phyloP scores from a whole-genome alignment of 2,797 vertebrate genomes.

The Loris lydekkerianus region DNA sequence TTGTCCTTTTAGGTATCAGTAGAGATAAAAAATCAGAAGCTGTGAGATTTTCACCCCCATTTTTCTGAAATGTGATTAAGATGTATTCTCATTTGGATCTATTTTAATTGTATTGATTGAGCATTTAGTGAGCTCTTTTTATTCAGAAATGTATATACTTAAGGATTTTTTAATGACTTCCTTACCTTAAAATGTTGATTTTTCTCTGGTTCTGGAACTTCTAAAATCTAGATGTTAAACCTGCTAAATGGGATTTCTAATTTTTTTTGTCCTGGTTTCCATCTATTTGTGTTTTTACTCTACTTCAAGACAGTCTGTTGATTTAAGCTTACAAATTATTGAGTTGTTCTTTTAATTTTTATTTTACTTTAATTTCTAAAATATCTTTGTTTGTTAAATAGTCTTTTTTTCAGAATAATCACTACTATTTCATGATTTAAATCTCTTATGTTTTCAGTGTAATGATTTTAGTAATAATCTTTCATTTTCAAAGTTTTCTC shows the following conservation, averaged over 20 bases:
- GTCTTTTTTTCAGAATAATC: not conserved
- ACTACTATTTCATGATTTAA: not conserved
- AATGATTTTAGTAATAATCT: not conserved
- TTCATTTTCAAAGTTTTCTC: constrained; percentile 16
- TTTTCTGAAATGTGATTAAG: constrained; percentile 9
- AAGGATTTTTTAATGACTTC: not conserved
- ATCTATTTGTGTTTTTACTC: constrained; percentile 15
- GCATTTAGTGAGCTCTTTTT: not conserved
- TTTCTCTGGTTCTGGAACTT: not conserved
- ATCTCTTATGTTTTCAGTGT: not conserved
- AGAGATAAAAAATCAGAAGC: not conserved
- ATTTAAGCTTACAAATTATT: not conserved
- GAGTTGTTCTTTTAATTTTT: not conserved
- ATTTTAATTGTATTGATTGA: not conserved
- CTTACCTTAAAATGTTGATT: not conserved
- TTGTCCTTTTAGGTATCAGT: not conserved
- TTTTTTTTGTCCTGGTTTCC: not conserved
- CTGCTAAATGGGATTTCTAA: not conserved
- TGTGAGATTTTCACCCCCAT: not conserved
- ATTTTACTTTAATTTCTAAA: not conserved
- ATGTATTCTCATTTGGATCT: not conserved
- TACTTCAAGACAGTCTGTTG: not conserved
- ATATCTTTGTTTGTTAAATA: not conserved
- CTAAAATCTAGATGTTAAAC: not conserved
- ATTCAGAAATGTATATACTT: not conserved